phyloP scores from a whole-genome alignment of 2,113 vertebrate species.

The Ivindomyrus marchei region DNA sequence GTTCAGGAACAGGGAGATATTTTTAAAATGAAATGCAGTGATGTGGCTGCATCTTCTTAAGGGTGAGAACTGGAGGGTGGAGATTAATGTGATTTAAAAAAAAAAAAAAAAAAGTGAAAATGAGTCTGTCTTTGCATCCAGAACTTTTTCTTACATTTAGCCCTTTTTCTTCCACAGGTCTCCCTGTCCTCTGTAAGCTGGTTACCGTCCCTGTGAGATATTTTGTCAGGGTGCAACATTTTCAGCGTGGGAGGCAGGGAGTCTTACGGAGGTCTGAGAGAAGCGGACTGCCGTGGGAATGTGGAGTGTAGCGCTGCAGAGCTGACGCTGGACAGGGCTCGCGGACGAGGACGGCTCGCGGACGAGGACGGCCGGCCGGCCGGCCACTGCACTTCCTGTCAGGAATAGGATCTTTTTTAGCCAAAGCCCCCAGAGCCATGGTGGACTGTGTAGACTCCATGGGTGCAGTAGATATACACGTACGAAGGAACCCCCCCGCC shows the following conservation, averaged over 20 bases:
- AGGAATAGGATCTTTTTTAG: neutral
- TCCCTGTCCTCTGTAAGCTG: neutral
- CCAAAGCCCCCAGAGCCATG: neutral
- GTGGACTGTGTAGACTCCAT: conserved; percentile 20
- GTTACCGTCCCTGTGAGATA: neutral
- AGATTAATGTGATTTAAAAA: neutral
- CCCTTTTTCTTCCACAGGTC: neutral
- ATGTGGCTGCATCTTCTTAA: neutral
- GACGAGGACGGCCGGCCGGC: neutral
- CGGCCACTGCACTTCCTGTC: neutral
- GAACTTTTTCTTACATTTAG: neutral
- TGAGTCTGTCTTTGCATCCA: neutral
- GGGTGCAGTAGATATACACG: conserved; percentile 20
- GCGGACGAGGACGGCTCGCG: neutral
- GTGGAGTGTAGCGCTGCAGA: neutral
- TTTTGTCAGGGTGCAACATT: neutral
- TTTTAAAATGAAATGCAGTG: neutral
- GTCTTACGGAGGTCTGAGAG: too few relatives aligned
- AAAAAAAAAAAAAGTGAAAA: neutral
- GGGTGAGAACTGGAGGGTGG: neutral
- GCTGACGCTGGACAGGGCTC: neutral
- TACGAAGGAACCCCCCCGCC: conserved; percentile 10
- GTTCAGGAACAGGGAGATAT: neutral
- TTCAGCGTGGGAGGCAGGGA: neutral
- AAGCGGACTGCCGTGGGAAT: neutral